Evolutionary conservation across 2,888 invertebrate species (phyloP).

Genomic region (Incurvaria masculella): DNA sequence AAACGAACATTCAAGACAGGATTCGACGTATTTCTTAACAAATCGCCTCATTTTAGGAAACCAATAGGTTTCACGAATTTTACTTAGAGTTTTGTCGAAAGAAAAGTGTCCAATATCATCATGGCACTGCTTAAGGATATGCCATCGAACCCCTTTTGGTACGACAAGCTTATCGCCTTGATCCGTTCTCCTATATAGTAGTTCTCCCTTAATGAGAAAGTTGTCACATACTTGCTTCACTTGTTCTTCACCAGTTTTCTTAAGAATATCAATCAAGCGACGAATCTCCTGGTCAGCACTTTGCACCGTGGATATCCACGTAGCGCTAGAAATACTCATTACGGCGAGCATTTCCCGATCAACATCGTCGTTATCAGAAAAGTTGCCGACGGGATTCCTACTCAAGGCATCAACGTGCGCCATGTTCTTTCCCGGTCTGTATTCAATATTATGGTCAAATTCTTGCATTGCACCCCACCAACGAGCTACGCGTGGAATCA

Average conservation of each 20-base stretch:
- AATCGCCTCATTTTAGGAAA: conserved; percentile 8
- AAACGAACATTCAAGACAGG: conserved; percentile 8
- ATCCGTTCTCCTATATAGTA: too few species aligned
- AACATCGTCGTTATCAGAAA: too few species aligned
- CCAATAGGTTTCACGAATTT: conserved; percentile 1
- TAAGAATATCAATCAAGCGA: conserved; percentile 4
- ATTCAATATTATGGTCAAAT: conserved; percentile 9
- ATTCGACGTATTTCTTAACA: conserved; percentile 8
- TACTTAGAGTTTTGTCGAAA: conserved; percentile 15
- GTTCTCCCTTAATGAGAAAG: too few species aligned
- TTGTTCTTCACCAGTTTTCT: too few species aligned
- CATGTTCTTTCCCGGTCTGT: conserved; percentile 13
- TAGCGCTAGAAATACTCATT: too few species aligned
- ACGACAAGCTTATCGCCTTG: too few species aligned
- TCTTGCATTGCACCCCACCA: conserved; percentile 17
- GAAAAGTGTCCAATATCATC: conserved; percentile 19
- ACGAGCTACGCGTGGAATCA: conserved; percentile 14
- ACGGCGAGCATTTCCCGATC: too few species aligned
- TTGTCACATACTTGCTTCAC: too few species aligned
- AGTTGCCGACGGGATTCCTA: too few species aligned
- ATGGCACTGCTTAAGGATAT: conserved; percentile 8
- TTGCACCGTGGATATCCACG: conserved; percentile 5
- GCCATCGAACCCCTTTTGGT: too few species aligned
- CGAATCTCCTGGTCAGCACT: conserved; percentile 2
- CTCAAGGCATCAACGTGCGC: background rate